phyloP scores from a whole-genome alignment of 2,888 invertebrate species.

The Lepeophtheirus nordmannii region DNA sequence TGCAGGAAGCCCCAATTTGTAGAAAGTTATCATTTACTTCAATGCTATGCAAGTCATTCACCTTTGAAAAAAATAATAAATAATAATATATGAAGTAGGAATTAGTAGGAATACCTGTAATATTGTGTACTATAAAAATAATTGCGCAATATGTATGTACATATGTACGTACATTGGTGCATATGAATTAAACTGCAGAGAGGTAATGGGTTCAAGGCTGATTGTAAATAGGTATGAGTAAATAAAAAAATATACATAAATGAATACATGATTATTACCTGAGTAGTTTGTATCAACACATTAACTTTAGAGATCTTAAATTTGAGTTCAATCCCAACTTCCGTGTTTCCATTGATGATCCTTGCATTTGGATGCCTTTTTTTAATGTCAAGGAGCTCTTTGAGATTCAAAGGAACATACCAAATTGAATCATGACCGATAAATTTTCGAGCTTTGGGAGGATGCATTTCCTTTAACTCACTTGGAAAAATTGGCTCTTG shows the following conservation, averaged over 20 bases:
- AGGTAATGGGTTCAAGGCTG: no score
- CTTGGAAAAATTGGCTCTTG: conserved; percentile 88
- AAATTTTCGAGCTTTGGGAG: conserved; percentile 41
- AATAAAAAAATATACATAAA: no score
- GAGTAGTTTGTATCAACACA: conserved; percentile 53
- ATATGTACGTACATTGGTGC: no score
- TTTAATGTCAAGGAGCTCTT: conserved; percentile 55
- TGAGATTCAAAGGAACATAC: conserved; percentile 56
- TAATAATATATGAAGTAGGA: neutral
- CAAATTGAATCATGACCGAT: conserved; percentile 51
- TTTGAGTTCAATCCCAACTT: conserved; percentile 66
- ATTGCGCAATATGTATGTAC: no score
- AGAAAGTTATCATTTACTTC: conserved; percentile 42
- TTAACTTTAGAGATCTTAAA: conserved; percentile 67
- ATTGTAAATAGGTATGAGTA: no score
- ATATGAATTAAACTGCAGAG: no score
- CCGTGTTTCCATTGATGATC: conserved; percentile 77
- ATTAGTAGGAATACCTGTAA: neutral
- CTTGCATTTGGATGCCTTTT: conserved; percentile 48
- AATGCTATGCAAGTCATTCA: conserved; percentile 51
- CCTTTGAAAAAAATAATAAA: conserved; percentile 28
- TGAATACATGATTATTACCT: neutral
- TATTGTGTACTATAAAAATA: no score
- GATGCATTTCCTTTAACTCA: conserved; percentile 41
- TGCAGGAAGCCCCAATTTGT: conserved; percentile 59